Conservation (phyloP, 1,140 invertebrate species). For the Magallana gigas region DNA sequence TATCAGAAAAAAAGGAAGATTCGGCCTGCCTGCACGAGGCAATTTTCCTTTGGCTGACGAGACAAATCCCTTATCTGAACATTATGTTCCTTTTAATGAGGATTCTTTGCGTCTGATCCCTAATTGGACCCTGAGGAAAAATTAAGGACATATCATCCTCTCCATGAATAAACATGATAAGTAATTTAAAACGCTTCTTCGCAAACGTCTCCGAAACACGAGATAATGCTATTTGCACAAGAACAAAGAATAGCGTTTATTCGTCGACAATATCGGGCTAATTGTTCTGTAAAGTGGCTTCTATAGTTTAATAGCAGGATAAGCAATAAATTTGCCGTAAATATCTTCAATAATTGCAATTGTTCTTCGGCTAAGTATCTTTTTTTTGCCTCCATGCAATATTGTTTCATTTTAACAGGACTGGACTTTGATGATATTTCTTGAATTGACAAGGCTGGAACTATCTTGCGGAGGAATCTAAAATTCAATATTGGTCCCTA, state of each 20-base stretch:
- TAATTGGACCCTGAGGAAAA: conserved; percentile 39
- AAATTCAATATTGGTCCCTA: background rate
- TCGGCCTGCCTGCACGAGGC: conserved; percentile 20
- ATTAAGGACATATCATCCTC: conserved; percentile 36
- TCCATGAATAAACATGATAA: conserved; percentile 41
- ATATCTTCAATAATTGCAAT: conserved; percentile 40
- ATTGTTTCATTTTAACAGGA: conserved; percentile 18
- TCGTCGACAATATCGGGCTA: conserved; percentile 34
- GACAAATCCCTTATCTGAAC: conserved; percentile 39
- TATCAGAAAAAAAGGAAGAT: conserved; percentile 2
- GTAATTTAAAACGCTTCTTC: conserved; percentile 43
- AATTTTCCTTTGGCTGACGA: conserved; percentile 34
- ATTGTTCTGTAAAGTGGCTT: conserved; percentile 35
- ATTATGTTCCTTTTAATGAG: conserved; percentile 39
- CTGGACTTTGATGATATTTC: conserved; percentile 2
- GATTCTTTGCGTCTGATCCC: conserved; percentile 39
- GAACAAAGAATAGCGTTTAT: conserved; percentile 40
- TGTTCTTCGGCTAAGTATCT: conserved; percentile 17
- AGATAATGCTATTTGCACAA: conserved; percentile 39
- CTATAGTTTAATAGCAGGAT: conserved; percentile 22
- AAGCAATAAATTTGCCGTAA: conserved; percentile 42
- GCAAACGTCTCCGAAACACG: conserved; percentile 30
- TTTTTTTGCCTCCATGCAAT: conserved; percentile 25
- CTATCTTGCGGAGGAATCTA: background rate
- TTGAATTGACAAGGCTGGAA: background rate